Conservation (phyloP, 2,888 invertebrate genomes). For the Drosophila melanosoma region DNA sequence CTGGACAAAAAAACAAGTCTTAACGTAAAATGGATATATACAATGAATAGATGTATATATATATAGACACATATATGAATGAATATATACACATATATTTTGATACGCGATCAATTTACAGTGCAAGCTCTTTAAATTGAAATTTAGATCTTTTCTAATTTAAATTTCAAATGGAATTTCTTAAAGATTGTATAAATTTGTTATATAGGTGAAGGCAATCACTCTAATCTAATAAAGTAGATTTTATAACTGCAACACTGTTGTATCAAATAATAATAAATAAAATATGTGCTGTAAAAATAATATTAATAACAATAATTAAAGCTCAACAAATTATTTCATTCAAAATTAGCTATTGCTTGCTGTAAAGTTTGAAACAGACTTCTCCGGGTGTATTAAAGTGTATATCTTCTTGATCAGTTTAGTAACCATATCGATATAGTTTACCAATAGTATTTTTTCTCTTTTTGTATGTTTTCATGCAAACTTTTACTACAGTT, state of each 20-base stretch:
- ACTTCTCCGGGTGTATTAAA: background rate
- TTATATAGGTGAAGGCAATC: background rate
- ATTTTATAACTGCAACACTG: background rate
- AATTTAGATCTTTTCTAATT: background rate
- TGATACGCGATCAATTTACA: background rate
- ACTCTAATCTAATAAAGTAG: too few species aligned
- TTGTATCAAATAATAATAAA: background rate
- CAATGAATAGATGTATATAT: background rate
- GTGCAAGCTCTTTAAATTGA: background rate
- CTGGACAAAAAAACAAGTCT: slow-evolving; percentile 22
- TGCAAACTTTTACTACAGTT: too few species aligned
- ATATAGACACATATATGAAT: background rate
- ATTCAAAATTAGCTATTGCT: background rate
- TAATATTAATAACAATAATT: background rate
- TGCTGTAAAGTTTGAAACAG: background rate
- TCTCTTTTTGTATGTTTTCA: too few species aligned
- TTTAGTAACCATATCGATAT: background rate
- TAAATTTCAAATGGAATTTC: background rate
- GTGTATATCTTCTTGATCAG: background rate
- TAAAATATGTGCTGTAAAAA: background rate
- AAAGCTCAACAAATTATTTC: background rate
- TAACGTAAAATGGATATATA: background rate
- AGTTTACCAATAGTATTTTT: background rate
- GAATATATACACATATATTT: background rate
- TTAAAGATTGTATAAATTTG: background rate